These are phyloP conservation scores for Capricornis sumatraensis DNA, from an alignment of 2,113 vertebrate genomes.

Conservation along the genomic window DNA sequence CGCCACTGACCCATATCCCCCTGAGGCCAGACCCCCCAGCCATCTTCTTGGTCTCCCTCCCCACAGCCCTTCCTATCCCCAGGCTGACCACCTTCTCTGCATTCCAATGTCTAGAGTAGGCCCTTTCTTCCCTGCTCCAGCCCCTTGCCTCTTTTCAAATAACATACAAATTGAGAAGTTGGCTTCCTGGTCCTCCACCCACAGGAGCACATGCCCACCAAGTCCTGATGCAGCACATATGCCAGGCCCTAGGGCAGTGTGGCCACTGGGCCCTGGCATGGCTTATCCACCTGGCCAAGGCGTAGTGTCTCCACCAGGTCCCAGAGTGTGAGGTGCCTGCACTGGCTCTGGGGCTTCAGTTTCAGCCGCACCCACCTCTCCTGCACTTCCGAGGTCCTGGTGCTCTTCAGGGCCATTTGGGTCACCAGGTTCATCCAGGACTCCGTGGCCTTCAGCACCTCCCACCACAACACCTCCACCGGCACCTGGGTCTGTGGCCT, in stretches of 20 bases:
- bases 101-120: neutral
- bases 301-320: fast-evolving
- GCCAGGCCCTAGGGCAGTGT: fast-evolving
- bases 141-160: no score
- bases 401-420: neutral
- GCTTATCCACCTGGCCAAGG: fast-evolving
- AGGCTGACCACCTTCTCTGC: neutral
- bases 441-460: neutral
- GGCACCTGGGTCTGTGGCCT: fast-evolving
- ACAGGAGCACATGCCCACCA: fast-evolving
- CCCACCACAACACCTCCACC: fast-evolving
- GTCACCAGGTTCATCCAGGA: fast-evolving
- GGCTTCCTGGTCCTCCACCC: neutral
- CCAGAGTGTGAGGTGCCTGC: fast-evolving
- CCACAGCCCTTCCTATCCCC: fast-evolving
- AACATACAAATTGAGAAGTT: neutral
- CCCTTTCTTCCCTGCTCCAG: neutral
- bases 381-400: fast-evolving
- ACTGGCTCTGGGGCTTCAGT: fast-evolving
- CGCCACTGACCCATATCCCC: conserved; percentile 76
- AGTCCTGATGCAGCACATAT: neutral
- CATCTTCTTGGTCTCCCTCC: no score
- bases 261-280: fast-evolving
- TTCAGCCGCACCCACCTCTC: fast-evolving
- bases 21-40: no score